Evolutionary conservation across 2,888 invertebrate species (phyloP).

Genomic region (Zygogramma bicolorata): DNA sequence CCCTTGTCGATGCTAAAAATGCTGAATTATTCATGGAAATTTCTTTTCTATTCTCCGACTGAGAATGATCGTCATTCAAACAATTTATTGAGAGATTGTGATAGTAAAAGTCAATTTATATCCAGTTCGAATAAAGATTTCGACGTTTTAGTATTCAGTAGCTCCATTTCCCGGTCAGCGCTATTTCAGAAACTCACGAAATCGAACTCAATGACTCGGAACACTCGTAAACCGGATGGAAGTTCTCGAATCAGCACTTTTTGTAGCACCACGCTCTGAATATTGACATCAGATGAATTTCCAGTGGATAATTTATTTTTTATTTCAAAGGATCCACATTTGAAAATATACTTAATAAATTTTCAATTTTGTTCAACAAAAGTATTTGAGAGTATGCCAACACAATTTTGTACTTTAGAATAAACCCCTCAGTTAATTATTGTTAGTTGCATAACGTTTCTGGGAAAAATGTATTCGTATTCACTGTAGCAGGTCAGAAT

Average conservation of each 20-base stretch:
- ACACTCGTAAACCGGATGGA: slow-evolving; percentile 36
- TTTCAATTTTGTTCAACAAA: too few species aligned
- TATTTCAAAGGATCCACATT: too few species aligned
- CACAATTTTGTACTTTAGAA: too few species aligned
- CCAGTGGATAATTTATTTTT: background rate
- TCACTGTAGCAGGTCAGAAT: too few species aligned
- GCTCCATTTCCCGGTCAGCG: slow-evolving; percentile 37
- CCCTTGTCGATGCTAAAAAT: background rate
- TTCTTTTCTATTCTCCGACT: background rate
- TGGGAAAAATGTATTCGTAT: too few species aligned
- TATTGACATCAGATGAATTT: background rate
- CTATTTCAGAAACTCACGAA: slow-evolving; percentile 33
- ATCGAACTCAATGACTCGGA: slow-evolving; percentile 40
- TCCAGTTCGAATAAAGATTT: slow-evolving; percentile 11
- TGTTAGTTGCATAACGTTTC: too few species aligned
- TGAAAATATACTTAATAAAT: too few species aligned
- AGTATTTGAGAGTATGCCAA: too few species aligned
- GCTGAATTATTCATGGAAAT: slow-evolving; percentile 1
- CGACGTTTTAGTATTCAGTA: slow-evolving; percentile 39
- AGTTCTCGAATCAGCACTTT: slow-evolving; percentile 36
- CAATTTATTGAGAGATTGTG: slow-evolving; percentile 11
- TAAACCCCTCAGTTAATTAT: too few species aligned
- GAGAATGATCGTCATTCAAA: slow-evolving; percentile 4
- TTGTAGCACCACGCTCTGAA: background rate
- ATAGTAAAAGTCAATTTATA: slow-evolving; percentile 32